Base-by-base conservation (phyloP, 1,140 invertebrate genomes). In the Drosophila trapezifrons region DNA sequence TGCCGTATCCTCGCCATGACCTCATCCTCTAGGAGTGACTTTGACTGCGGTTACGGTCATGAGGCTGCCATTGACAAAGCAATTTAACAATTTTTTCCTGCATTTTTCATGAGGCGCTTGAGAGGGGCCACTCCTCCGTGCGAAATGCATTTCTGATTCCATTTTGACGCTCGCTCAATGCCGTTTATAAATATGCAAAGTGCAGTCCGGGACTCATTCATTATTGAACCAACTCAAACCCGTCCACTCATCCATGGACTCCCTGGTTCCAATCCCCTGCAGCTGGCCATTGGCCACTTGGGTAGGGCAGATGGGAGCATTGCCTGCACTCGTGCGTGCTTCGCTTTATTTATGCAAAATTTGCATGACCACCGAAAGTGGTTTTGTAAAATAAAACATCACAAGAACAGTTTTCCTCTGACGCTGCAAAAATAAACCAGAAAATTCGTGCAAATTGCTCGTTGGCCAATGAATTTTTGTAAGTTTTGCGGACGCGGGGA, bases 291-390 rank as follows among this genome's bases (percentile, higher is more conserved):
- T 13, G 25, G 49, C 18, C 55, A 59, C 55, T 64, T 58, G 22
- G 15, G 29, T n/a, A 20, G 25, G 38, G 15, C 37, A 47, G 13
- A 38, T 43, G 20, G 22, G 32, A 45, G 49, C 40, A 67, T 54
- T 55, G 18, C 59, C n/a, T 15, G 43, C 45, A 76, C 32, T 63
- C 32, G 75, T 70, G 74, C 66, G 76, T 78, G 76, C 55, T 38
- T 25, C 37, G 51, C 64, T 62, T 75, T 64, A 64, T 85, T 85
- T 76, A 76, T 76, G 76, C 75, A 67, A 85, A 85, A 67, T 85
- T 80, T 60, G 66, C 63, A 75, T 67, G 74, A 60, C 70, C 76
- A 67, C 62, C 63, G 37, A 66, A 57, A 63, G 70, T 45, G 72
- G 58, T 80, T 76, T 71, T 56, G 40, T 57, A 45, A 40, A 69